Conservation (phyloP, 2,888 invertebrate genomes). For the Minunthozetes semirufus region DNA sequence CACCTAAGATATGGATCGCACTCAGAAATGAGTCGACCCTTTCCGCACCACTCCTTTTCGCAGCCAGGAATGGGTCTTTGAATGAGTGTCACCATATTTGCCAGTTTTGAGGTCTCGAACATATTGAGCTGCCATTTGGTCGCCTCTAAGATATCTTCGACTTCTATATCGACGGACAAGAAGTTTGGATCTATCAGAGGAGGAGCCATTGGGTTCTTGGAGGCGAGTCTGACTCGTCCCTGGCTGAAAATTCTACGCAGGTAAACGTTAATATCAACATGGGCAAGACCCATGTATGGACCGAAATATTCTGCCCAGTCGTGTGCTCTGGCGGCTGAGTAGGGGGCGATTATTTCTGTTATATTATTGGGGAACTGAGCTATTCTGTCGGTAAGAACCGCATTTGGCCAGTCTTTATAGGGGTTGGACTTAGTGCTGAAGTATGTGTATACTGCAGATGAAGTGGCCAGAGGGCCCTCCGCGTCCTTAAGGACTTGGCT, state of each 20-base stretch:
- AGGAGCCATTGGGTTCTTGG: background rate
- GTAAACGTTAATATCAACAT: background rate
- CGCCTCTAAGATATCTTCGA: background rate
- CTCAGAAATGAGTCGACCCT: background rate
- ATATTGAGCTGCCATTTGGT: background rate
- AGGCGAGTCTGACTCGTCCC: background rate
- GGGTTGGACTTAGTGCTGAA: background rate
- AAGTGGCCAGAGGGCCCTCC: background rate
- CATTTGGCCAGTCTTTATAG: background rate
- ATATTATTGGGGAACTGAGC: background rate
- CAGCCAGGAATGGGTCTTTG: background rate
- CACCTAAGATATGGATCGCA: background rate
- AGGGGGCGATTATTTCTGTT: background rate
- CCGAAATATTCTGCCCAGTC: background rate
- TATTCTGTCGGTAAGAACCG: background rate
- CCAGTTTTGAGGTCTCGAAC: background rate
- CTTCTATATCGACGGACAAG: background rate
- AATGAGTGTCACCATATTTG: background rate
- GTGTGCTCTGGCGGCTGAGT: background rate
- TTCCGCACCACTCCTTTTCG: background rate
- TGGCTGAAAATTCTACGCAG: background rate
- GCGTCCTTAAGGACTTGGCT: background rate
- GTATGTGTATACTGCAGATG: background rate
- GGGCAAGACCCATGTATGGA: background rate
- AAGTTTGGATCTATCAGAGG: constrained; percentile 4